These are phyloP conservation scores for Symphodus melops DNA, from an alignment of 2,113 vertebrate genomes.

Conservation along the genomic window DNA sequence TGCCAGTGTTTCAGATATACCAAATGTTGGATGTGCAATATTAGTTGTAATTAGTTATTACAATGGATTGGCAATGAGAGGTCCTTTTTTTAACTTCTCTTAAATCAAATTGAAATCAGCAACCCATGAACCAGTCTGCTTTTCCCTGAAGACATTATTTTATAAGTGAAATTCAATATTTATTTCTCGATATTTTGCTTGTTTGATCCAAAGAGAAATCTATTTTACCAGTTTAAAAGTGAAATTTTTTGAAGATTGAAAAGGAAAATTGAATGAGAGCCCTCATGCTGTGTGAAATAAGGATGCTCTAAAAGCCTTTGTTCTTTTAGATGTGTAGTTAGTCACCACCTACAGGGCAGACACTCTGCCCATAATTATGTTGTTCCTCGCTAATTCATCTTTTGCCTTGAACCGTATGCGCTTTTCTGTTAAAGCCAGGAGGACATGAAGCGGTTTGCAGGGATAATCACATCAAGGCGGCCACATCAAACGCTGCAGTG, in stretches of 20 bases:
- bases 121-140: not conserved
- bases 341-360: not conserved
- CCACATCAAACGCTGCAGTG: constrained; percentile 59
- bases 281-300: not conserved
- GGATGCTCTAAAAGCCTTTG: not conserved
- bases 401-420: not conserved
- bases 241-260: no score
- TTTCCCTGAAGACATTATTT: no score
- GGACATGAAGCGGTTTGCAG: constrained; percentile 32
- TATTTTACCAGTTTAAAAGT: no score
- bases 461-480: constrained; percentile 25
- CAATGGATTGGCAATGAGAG: not conserved
- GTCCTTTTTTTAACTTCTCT: not conserved
- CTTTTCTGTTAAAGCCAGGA: constrained; percentile 42
- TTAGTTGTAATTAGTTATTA: not conserved
- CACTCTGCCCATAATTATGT: not conserved
- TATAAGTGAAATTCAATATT: no score
- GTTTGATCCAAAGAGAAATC: not conserved
- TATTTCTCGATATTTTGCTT: not conserved
- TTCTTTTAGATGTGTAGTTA: not conserved
- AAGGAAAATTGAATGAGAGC: not conserved
- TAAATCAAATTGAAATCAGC: constrained; percentile 5
- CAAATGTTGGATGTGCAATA: not conserved
- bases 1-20: no score
- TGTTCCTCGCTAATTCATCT: not conserved